Conservation (phyloP, 1,140 invertebrate genomes). For the Hylyphantes graminicola region DNA sequence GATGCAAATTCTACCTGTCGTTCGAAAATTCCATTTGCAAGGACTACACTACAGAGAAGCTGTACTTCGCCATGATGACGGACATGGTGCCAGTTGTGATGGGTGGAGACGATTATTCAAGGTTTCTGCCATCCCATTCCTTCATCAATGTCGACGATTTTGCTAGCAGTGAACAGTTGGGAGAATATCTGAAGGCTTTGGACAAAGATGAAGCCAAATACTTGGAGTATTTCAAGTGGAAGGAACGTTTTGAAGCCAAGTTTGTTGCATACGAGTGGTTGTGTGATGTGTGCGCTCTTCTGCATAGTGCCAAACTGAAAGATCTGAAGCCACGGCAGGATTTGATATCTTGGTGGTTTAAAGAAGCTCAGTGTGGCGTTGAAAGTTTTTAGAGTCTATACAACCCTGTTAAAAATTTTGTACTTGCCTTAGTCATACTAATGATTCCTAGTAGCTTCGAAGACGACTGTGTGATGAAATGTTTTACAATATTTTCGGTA, state of each 20-base stretch:
- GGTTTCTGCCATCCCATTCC: constrained; percentile 58
- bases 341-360: constrained; percentile 34
- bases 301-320: not conserved
- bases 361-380: not conserved
- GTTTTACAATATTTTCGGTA: no score
- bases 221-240: constrained; percentile 45
- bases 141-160: constrained; percentile 61
- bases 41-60: constrained; percentile 68
- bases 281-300: constrained; percentile 31
- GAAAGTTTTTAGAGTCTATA: not conserved
- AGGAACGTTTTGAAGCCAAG: not conserved
- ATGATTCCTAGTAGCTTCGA: no score
- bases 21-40: constrained; percentile 68
- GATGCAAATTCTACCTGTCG: constrained; percentile 67
- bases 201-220: constrained; percentile 1
- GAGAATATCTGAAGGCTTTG: constrained; percentile 16
- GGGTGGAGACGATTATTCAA: constrained; percentile 65
- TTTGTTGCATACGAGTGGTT: constrained; percentile 22
- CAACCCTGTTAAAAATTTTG: no score
- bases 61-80: constrained; percentile 62
- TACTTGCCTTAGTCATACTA: no score
- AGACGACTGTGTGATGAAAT: no score
- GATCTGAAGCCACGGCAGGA: not conserved
- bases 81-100: constrained; percentile 68
- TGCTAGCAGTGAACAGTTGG: constrained; percentile 60